Conservation (phyloP, 2,113 vertebrate genomes). For the Ciconia stormi region DNA sequence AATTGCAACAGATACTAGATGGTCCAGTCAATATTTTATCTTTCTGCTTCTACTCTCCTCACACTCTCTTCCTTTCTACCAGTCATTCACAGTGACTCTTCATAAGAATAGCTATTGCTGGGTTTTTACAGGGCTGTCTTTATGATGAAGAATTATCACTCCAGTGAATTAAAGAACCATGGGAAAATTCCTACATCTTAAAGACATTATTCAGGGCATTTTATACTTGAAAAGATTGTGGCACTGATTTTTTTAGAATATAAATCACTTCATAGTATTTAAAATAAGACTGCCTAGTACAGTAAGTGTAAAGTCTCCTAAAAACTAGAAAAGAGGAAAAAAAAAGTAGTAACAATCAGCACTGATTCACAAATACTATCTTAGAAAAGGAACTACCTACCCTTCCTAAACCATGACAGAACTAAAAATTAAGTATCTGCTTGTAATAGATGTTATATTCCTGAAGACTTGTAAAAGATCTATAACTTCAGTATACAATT, state of each 20-base stretch:
- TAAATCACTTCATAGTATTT: background rate
- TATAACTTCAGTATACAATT: background rate
- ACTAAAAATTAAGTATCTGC: background rate
- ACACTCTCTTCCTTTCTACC: background rate
- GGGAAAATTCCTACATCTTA: background rate
- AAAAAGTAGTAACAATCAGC: background rate
- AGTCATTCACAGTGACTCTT: background rate
- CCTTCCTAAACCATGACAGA: background rate
- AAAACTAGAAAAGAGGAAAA: background rate
- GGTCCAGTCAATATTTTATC: background rate
- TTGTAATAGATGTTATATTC: background rate
- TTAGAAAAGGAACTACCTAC: background rate
- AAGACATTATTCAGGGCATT: background rate
- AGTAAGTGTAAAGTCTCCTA: background rate
- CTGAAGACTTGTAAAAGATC: background rate
- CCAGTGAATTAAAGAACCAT: background rate
- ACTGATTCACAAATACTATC: background rate
- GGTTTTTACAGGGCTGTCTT: background rate
- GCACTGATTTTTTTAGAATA: background rate
- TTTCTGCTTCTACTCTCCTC: background rate
- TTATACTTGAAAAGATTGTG: background rate
- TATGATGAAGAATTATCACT: background rate
- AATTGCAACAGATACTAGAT: background rate
- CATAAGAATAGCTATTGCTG: background rate
- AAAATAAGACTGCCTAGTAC: background rate